phyloP scores from a whole-genome alignment of 1,140 invertebrate species.

The Drosophila biarmipes region DNA sequence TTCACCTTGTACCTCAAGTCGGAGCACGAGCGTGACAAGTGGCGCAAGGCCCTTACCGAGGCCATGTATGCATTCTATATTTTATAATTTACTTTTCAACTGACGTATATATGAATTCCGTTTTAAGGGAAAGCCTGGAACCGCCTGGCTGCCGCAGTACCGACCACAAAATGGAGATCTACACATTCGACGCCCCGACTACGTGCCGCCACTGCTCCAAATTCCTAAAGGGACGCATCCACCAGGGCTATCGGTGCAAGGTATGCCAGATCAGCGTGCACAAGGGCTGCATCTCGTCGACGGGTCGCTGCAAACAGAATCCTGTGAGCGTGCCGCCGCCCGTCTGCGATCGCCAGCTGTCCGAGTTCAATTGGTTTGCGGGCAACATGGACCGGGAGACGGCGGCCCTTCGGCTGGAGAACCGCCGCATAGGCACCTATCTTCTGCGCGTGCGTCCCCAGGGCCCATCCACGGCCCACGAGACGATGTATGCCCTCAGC shows the following conservation, averaged over 20 bases:
- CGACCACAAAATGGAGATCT: constrained; percentile 94
- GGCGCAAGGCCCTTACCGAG: constrained; percentile 96
- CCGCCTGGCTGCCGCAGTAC: constrained; percentile 91
- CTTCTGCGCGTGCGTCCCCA: constrained; percentile 92
- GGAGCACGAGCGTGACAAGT: constrained; percentile 94
- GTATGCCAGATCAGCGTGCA: constrained; percentile 90
- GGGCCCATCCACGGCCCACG: constrained; percentile 86
- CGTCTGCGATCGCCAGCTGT: constrained; percentile 81
- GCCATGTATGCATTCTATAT: constrained; percentile 90
- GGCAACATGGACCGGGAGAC: constrained; percentile 94
- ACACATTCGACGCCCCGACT: constrained; percentile 93
- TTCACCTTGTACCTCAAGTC: constrained; percentile 96
- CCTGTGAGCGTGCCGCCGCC: constrained; percentile 85
- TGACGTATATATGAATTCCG: constrained; percentile 2
- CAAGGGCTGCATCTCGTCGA: constrained; percentile 91
- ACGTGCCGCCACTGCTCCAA: constrained; percentile 94
- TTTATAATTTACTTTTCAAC: neutral
- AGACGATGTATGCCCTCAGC: constrained; percentile 94
- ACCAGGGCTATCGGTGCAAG: constrained; percentile 91
- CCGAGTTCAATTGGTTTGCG: constrained; percentile 87
- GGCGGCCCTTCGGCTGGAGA: constrained; percentile 91
- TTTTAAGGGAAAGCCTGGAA: constrained; percentile 92
- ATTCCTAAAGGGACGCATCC: constrained; percentile 94
- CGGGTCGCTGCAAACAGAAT: constrained; percentile 88
- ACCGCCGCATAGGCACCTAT: constrained; percentile 94